Evolutionary conservation across 2,888 invertebrate species (phyloP).

Genomic region (Eudasyphora cyanicolor): DNA sequence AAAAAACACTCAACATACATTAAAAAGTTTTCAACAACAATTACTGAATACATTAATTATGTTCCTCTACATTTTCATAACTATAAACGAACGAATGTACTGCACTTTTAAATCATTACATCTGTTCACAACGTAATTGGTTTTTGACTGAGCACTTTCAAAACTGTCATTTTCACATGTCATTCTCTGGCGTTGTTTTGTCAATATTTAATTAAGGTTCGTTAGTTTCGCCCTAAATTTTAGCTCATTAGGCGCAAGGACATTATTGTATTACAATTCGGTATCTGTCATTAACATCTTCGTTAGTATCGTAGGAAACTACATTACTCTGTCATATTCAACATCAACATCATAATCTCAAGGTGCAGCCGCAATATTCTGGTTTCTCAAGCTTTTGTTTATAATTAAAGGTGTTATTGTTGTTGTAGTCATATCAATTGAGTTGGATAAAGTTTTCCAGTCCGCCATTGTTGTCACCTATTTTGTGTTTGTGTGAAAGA

Average conservation of each 20-base stretch:
- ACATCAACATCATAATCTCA: conserved; percentile 39
- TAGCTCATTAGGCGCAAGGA: conserved; percentile 48
- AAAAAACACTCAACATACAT: not conserved
- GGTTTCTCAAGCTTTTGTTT: conserved; percentile 51
- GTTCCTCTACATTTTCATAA: not conserved
- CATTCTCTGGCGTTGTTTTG: conserved; percentile 17
- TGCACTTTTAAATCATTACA: not conserved
- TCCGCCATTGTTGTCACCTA: not conserved
- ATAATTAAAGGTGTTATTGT: conserved; percentile 30
- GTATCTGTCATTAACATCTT: not conserved
- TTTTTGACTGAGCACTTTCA: conserved; percentile 10
- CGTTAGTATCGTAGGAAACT: not conserved
- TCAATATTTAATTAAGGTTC: conserved; percentile 57
- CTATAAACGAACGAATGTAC: not conserved
- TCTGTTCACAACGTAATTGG: not conserved
- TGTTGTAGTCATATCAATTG: not conserved
- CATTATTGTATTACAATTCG: not conserved
- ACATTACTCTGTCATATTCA: not conserved
- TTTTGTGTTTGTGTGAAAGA: not conserved
- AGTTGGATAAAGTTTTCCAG: not conserved
- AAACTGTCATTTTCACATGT: conserved; percentile 57
- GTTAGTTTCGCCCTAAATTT: conserved; percentile 54
- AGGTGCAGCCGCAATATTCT: conserved; percentile 52
- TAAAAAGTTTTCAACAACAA: not conserved
- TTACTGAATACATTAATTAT: no score